These are phyloP conservation scores for Drosophila paramelanica DNA, from an alignment of 2,888 invertebrate genomes.

Conservation along the genomic window DNA sequence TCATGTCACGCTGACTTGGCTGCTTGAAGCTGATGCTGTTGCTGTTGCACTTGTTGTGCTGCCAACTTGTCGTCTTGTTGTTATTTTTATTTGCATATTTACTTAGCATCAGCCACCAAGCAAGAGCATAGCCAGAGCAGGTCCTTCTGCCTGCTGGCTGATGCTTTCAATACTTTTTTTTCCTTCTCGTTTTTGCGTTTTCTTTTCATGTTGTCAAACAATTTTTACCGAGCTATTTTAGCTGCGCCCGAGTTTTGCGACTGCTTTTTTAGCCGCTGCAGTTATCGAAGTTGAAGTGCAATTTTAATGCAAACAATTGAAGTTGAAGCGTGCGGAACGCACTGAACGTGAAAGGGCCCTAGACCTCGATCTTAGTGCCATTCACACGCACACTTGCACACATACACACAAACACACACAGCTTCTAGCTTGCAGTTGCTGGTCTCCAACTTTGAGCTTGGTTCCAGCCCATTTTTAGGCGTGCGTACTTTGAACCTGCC, in stretches of 20 bases:
- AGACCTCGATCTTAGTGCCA: constrained; percentile 36
- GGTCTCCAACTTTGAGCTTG: background rate
- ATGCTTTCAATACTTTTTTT: constrained; percentile 45
- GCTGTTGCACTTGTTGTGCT: constrained; percentile 36
- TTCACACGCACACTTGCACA: constrained; percentile 4
- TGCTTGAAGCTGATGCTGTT: constrained; percentile 21
- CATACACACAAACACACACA: constrained; percentile 4
- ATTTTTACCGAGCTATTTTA: constrained; percentile 69
- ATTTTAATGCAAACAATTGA: constrained; percentile 79
- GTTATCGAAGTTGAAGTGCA: constrained; percentile 76
- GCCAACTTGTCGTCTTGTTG: constrained; percentile 59
- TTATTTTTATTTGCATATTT: constrained; percentile 73
- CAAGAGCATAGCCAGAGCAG: constrained; percentile 22
- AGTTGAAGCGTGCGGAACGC: constrained; percentile 73
- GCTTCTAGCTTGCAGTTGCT: constrained; percentile 20
- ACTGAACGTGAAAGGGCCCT: constrained; percentile 45
- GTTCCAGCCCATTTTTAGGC: constrained; percentile 27
- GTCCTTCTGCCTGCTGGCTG: constrained; percentile 25
- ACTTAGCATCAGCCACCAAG: constrained; percentile 48
- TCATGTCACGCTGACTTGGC: constrained; percentile 65
- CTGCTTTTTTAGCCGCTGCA: constrained; percentile 54
- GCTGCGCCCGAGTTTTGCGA: constrained; percentile 56
- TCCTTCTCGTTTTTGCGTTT: constrained; percentile 28
- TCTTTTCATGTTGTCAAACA: constrained; percentile 70
- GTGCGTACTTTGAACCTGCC: constrained; percentile 35